A percentile compares a stretch with the other conserved stretches of the same genome.
These are phyloP conservation scores for Chrysodeixis includens DNA, from an alignment of 2,888 invertebrate genomes.

Conservation along the genomic window DNA sequence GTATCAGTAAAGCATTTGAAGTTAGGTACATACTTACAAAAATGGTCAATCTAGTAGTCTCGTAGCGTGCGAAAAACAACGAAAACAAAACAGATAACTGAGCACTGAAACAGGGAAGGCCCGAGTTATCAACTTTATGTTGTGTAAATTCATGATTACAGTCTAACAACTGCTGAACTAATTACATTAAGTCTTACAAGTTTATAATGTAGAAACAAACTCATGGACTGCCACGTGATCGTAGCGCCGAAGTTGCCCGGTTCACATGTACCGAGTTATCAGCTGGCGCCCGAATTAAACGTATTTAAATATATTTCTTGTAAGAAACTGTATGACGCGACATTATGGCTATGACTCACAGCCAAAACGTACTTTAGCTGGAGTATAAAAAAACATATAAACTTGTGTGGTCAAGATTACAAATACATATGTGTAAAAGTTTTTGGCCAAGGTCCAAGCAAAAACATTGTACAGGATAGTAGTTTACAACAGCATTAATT, in stretches of 20 bases:
- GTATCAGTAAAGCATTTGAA: no score
- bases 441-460: background rate
- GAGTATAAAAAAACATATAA: slow-evolving; percentile 6
- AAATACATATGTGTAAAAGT: slow-evolving; percentile 5
- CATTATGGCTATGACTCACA: slow-evolving; percentile 34
- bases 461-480: background rate
- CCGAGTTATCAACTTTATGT: no score
- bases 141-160: background rate
- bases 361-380: slow-evolving; percentile 16
- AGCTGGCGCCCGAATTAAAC: slow-evolving; percentile 46
- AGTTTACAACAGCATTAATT: background rate
- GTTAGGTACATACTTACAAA: no score
- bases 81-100: slow-evolving; percentile 14
- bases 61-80: no score
- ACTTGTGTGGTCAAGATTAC: background rate
- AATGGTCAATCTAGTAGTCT: no score
- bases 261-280: slow-evolving; percentile 58
- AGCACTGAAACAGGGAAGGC: no score
- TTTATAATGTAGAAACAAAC: slow-evolving; percentile 16
- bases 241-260: slow-evolving; percentile 32
- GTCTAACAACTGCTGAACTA: background rate
- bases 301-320: slow-evolving; percentile 17
- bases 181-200: background rate
- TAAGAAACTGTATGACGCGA: slow-evolving; percentile 17
- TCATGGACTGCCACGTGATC: slow-evolving; percentile 49